Percentiles rank a stretch among this genome's conserved stretches.
Conservation (phyloP, 2,797 vertebrate genomes). For the Coregonus ussuriensis region DNA sequence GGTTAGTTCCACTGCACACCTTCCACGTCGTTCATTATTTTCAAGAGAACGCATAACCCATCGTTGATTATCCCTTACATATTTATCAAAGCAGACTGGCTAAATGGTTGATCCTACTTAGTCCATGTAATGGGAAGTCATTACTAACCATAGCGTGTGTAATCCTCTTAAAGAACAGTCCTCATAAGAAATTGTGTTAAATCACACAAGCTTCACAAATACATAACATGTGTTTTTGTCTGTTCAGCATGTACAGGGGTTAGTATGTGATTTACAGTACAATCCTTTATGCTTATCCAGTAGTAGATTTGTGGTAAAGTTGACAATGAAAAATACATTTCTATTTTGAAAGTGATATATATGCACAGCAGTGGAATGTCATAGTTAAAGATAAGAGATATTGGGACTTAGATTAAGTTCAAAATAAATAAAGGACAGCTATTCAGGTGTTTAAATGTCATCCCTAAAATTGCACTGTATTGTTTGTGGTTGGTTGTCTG, state of each 20-base stretch:
- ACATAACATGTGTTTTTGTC: background rate
- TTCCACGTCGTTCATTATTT: too few relatives aligned
- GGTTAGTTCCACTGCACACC: too few relatives aligned
- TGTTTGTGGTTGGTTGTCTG: background rate
- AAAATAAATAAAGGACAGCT: background rate
- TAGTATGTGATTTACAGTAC: background rate
- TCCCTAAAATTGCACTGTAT: background rate
- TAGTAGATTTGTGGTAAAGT: background rate
- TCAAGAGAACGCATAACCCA: too few relatives aligned
- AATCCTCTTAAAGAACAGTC: background rate
- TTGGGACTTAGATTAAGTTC: background rate
- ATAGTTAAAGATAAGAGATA: background rate
- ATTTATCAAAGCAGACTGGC: background rate
- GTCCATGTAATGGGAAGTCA: background rate
- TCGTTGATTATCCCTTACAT: background rate
- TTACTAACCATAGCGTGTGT: background rate
- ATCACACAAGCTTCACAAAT: background rate
- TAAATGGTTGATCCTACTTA: background rate
- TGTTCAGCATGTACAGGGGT: background rate
- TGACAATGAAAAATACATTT: background rate
- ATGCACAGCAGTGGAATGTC: background rate
- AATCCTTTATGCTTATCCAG: background rate
- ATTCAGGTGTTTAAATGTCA: background rate
- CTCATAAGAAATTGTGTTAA: background rate
- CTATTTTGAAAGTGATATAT: background rate